Evolutionary conservation across 2,888 invertebrate species (phyloP).

Genomic region (Macaria liturata): DNA sequence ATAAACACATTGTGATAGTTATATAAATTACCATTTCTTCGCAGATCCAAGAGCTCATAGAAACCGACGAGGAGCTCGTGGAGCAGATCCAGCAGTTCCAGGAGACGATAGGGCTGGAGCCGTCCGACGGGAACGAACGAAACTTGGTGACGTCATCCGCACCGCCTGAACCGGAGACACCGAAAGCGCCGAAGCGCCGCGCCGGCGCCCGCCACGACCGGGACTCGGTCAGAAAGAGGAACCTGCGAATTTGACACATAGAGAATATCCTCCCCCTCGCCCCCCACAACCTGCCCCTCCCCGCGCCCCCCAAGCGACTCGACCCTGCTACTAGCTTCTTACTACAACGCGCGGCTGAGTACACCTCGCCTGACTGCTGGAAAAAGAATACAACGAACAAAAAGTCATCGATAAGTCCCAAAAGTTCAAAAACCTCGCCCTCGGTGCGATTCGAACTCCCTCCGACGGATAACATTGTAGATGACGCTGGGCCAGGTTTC

Average conservation of each 20-base stretch:
- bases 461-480: too few species aligned
- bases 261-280: not conserved
- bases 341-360: not conserved
- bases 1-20: too few species aligned
- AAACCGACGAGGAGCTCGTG: slow-evolving; percentile 70
- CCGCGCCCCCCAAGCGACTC: not conserved
- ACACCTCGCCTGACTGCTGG: not conserved
- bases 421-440: too few species aligned
- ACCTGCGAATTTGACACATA: slow-evolving; percentile 37
- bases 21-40: not conserved
- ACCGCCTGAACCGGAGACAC: slow-evolving; percentile 70
- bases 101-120: slow-evolving; percentile 59
- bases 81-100: slow-evolving; percentile 65
- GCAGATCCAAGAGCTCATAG: slow-evolving; percentile 73
- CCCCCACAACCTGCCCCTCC: not conserved
- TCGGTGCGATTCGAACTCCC: too few species aligned
- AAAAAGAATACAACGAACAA: too few species aligned
- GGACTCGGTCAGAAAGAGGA: slow-evolving; percentile 46
- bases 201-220: slow-evolving; percentile 27
- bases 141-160: slow-evolving; percentile 71
- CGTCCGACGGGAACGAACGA: slow-evolving; percentile 63
- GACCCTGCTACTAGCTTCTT: slow-evolving; percentile 1
- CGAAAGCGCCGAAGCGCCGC: slow-evolving; percentile 46
- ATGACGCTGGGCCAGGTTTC: too few species aligned
- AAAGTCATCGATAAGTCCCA: too few species aligned